A percentile compares a stretch with the other conserved stretches of the same genome.
phyloP scores from a whole-genome alignment of 2,888 invertebrate genomes.

The Theretra japonica region DNA sequence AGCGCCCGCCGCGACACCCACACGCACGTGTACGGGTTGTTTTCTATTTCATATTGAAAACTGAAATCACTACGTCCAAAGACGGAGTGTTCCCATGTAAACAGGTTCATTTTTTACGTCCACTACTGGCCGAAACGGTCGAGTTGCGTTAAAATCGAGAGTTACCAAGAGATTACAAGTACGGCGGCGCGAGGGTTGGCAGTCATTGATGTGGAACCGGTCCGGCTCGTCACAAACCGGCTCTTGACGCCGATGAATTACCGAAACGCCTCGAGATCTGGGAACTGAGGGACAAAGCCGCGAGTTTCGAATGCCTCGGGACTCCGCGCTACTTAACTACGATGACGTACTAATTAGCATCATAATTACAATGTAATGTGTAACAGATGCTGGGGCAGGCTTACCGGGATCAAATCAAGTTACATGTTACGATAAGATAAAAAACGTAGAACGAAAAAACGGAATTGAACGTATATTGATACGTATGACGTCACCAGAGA shows the following conservation, averaged over 20 bases:
- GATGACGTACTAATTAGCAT: conserved; percentile 33
- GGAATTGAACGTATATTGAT: neutral
- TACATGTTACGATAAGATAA: neutral
- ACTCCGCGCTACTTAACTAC: conserved; percentile 28
- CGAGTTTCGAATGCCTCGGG: conserved; percentile 44
- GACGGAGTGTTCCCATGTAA: conserved; percentile 19
- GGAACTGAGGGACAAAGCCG: conserved; percentile 58
- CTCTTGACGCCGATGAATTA: conserved; percentile 79
- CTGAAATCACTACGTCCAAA: conserved; percentile 8
- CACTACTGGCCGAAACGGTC: conserved; percentile 49
- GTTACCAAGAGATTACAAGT: conserved; percentile 63
- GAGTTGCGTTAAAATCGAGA: conserved; percentile 70
- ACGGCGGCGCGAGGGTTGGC: conserved; percentile 65
- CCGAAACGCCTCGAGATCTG: conserved; percentile 59
- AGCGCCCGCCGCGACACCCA: conserved; percentile 58
- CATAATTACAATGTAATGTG: conserved; percentile 24
- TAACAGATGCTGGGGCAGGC: conserved; percentile 23
- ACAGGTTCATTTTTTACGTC: conserved; percentile 20
- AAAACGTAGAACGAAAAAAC: neutral
- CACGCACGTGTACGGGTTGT: conserved; percentile 73
- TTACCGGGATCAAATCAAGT: conserved; percentile 9
- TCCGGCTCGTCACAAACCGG: conserved; percentile 71
- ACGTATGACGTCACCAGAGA: neutral
- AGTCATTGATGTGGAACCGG: conserved; percentile 83
- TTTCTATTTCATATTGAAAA: conserved; percentile 65